These are phyloP conservation scores for Pogonomyrmex barbatus DNA, from an alignment of 1,140 invertebrate genomes.

Conservation along the genomic window DNA sequence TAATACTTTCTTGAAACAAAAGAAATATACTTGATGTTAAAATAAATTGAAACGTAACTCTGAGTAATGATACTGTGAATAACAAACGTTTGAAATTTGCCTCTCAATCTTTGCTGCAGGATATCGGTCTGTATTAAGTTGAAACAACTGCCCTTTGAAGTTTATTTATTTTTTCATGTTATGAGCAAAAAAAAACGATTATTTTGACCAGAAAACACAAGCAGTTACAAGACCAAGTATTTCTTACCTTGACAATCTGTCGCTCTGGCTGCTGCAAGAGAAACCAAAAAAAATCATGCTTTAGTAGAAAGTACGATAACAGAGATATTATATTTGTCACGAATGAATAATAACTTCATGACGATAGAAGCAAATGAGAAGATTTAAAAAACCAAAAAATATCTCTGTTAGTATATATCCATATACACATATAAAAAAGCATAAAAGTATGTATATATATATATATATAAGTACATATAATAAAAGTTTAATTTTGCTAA, in stretches of 20 bases:
- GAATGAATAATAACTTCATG: not conserved
- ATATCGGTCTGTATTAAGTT: not conserved
- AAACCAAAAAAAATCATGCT: constrained; percentile 81
- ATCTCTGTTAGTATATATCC: too few relatives aligned
- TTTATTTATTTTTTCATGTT: constrained; percentile 14
- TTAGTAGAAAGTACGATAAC: constrained; percentile 28
- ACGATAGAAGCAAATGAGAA: not conserved
- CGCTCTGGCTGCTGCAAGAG: constrained; percentile 84
- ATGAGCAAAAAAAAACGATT: constrained; percentile 2
- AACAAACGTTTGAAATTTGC: not conserved
- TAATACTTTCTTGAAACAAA: constrained; percentile 61
- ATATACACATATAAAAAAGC: not conserved
- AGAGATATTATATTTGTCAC: constrained; percentile 27
- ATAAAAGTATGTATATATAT: too few relatives aligned
- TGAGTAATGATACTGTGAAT: not conserved
- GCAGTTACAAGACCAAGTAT: not conserved
- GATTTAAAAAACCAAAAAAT: not conserved
- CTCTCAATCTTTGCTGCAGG: constrained; percentile 4
- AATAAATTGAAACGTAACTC: constrained; percentile 15
- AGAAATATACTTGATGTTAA: constrained; percentile 17
- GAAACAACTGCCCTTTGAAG: not conserved
- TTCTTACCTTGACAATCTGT: constrained; percentile 85
- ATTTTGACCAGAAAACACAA: constrained; percentile 19
- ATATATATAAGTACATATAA: too few relatives aligned
- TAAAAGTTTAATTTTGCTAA: too few relatives aligned